Evolutionary conservation across 2,113 vertebrate genomes (phyloP), one percentile per base, ranked within the genome.

Genomic region (Crocuta crocuta): DNA sequence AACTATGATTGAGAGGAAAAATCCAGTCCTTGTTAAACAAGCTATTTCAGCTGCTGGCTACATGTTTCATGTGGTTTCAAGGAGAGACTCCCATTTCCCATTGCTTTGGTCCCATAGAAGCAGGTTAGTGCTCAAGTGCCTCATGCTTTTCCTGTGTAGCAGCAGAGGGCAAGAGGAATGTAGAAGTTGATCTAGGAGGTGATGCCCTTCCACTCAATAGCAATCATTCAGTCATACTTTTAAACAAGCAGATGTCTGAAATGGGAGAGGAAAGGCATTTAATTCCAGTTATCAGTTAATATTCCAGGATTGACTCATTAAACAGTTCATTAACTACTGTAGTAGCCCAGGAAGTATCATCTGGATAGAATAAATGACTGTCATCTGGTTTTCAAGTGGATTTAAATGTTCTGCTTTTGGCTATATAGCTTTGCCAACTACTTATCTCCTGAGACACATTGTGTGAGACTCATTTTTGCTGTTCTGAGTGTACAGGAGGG

Each of bases 1-100:
- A 97, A 70, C 96, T 63, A 9, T 97, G 97, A 98, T 98, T 96
- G 96, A 97, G 92, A 97, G 89, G 89, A 97, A 95, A 90, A 95
- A 98, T 89, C 28, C 91, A 98, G 84, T 66, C 81, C 96, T 97
- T 95, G 88, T 96, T 97, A 94, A 96, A 97, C 55, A 96, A 95
- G 96, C 92, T 95, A 79, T 85, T 95, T 91, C 65, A 85, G 94
- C 84, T 48, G 70, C 87, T 66, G 95, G 76, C 88, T 97, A n/a
- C n/a, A 28, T 93, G 88, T 96, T 85, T 78, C 63, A 93, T 91
- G 73, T 17, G 66, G 9, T 87, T 23, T 76, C 71, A 74, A 70
- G 66, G 50, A 90, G 76, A 95, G 43, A 28, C n/a, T 96, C 61
- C 58, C 4, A 5, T 73, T 61, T 95, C 88, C 85, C 45, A 63